These are phyloP conservation scores for Salvelinus fontinalis DNA, from an alignment of 2,113 vertebrate genomes.

Conservation along the genomic window DNA sequence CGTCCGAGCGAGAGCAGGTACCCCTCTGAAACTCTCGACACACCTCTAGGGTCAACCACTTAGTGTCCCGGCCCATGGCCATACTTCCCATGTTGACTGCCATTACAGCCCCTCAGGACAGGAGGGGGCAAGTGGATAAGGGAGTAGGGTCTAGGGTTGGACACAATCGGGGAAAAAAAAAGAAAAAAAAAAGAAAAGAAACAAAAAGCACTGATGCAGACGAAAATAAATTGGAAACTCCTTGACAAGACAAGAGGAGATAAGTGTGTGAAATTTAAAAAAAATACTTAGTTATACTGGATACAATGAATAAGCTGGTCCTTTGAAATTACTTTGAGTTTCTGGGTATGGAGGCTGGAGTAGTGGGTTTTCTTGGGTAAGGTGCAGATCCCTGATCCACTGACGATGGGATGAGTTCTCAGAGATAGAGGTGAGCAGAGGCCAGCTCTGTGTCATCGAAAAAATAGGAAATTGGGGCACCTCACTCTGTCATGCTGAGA, in stretches of 20 bases:
- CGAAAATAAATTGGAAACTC: slow-evolving; percentile 23
- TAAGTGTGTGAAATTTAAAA: not conserved
- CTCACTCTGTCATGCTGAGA: slow-evolving; percentile 48
- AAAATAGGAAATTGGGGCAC: slow-evolving; percentile 32
- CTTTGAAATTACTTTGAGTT: slow-evolving; percentile 43
- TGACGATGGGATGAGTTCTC: slow-evolving; percentile 18
- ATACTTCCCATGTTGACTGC: slow-evolving; percentile 89
- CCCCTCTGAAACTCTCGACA: slow-evolving; percentile 98
- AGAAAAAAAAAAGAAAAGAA: too few species aligned
- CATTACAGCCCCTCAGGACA: slow-evolving; percentile 61
- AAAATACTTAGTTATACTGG: slow-evolving; percentile 18
- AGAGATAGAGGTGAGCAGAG: slow-evolving; percentile 52
- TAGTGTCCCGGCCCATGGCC: slow-evolving; percentile 93
- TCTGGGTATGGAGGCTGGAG: slow-evolving; percentile 33
- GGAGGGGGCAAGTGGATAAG: slow-evolving; percentile 21
- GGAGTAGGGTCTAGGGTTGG: slow-evolving; percentile 24
- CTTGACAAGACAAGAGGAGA: not conserved
- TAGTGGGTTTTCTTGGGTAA: slow-evolving; percentile 47
- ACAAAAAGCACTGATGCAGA: slow-evolving; percentile 21
- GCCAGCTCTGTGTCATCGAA: slow-evolving; percentile 60
- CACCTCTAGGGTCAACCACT: slow-evolving; percentile 99
- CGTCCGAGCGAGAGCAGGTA: slow-evolving; percentile 91
- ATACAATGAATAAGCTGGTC: slow-evolving; percentile 31
- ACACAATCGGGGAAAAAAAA: not conserved
- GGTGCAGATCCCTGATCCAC: slow-evolving; percentile 56